Conservation (phyloP, 2,113 vertebrate genomes). For the Dipodomys stephensi region DNA sequence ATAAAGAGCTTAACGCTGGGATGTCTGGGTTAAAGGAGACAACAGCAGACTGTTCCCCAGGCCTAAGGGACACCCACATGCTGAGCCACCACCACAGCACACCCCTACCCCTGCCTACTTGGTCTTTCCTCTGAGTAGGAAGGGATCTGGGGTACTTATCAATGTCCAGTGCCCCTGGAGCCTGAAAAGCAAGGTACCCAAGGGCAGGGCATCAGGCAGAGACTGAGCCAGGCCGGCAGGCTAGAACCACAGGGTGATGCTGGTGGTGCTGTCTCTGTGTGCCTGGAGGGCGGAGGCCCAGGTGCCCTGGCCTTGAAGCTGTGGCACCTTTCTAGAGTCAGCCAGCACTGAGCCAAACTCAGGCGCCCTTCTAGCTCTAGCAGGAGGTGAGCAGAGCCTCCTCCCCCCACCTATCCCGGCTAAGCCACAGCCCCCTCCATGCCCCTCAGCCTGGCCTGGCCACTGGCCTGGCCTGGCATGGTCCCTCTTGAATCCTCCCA, state of each 20-base stretch:
- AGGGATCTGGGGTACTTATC: too few relatives aligned
- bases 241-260: background rate
- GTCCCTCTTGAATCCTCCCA: rapidly evolving
- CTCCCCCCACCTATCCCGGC: rapidly evolving
- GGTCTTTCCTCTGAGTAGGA: too few relatives aligned
- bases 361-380: background rate
- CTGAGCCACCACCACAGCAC: background rate
- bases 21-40: background rate
- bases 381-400: background rate
- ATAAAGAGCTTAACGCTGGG: too few relatives aligned
- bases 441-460: background rate
- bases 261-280: rapidly evolving
- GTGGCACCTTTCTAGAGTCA: background rate
- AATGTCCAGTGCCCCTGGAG: too few relatives aligned
- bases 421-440: background rate
- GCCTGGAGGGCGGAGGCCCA: background rate
- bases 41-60: background rate
- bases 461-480: background rate
- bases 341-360: background rate
- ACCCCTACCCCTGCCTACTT: background rate
- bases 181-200: background rate
- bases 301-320: too few relatives aligned
- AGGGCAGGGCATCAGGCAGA: background rate
- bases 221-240: background rate
- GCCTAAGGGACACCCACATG: too few relatives aligned